A percentile compares a stretch with the other conserved stretches of the same genome.
Evolutionary conservation across 2,797 vertebrate genomes (phyloP).

Genomic region (Rhinatrema bivittatum): DNA sequence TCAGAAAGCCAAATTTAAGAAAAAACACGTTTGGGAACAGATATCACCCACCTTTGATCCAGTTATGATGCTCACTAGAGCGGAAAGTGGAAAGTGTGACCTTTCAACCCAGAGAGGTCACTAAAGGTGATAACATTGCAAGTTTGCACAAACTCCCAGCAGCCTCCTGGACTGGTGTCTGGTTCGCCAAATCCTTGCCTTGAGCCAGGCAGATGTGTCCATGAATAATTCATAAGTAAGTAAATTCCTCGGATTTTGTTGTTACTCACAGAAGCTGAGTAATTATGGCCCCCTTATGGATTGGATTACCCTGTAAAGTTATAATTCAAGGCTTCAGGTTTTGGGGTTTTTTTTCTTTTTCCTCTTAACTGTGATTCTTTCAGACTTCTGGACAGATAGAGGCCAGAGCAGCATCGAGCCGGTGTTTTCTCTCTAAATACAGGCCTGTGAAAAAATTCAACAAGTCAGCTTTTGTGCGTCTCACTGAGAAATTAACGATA

Average conservation of each 20-base stretch:
- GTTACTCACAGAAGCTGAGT: conserved; percentile 37
- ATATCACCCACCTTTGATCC: too few species aligned
- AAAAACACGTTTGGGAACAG: too few species aligned
- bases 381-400: conserved; percentile 38
- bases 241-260: conserved; percentile 47
- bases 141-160: too few species aligned
- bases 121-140: too few species aligned
- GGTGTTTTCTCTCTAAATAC: conserved; percentile 72
- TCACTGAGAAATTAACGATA: conserved; percentile 58
- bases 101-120: too few species aligned
- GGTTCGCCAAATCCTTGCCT: conserved; percentile 13
- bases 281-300: conserved; percentile 36
- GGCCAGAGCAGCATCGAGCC: conserved; percentile 40
- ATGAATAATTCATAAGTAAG: conserved; percentile 46
- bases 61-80: too few species aligned
- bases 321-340: conserved; percentile 29
- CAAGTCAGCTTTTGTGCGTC: conserved; percentile 62
- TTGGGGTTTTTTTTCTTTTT: conserved; percentile 22
- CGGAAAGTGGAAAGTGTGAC: too few species aligned
- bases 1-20: too few species aligned
- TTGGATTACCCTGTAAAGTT: conserved; percentile 43
- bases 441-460: conserved; percentile 58
- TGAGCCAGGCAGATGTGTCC: conserved; percentile 7
- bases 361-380: conserved; percentile 27
- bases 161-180: too few species aligned